Evolutionary conservation across 2,797 vertebrate genomes (phyloP), one percentile per base, ranked within the genome.

Genomic region (Hemitrygon akajei): DNA sequence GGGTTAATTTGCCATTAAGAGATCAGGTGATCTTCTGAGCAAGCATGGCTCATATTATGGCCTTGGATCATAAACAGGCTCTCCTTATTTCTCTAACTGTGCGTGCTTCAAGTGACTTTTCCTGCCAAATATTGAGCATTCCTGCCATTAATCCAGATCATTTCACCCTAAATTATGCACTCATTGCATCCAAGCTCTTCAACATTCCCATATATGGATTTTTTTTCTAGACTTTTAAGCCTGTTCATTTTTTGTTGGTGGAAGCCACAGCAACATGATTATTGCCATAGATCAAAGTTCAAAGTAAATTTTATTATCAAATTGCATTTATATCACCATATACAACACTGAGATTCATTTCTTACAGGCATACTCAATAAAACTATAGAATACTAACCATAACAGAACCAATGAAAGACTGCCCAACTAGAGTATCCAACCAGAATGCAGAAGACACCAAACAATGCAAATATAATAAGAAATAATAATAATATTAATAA

Each of bases 1-100:
- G 82, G 82, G 82, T 86, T 56, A 60, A 86, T 47, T 86, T 86
- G 82, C 82, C 82, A 86, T 86, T 12, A 63, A 25, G 11, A 11
- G 25, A 2, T 60, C 56, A 86, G 56, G 56, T 12, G 11, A 12
- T 86, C 56, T 14, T 86, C 82, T 30, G 56, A 86, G 47, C 58
- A 86, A 47, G 10, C 56, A 30, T 4, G 22, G 27, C 22, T 56
- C 1, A 25, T 27, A 86, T 60, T 30, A 4, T 14, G 56, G 11
- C 0, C 82, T 12, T n/a, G 30, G 27, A n/a, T 63, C 81, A 56
- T 58, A 3, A 30, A 84, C 22, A 12, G 25, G 25, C 56, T 47
- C 14, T 86, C 56, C 56, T n/a, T 47, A 25, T 30, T 60, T 60
- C 27, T 86, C 56, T 60, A 56, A 86, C 11, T 86, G 47, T 14